Evolutionary conservation across 1,140 invertebrate genomes (phyloP).

Genomic region (Globodera rostochiensis): DNA sequence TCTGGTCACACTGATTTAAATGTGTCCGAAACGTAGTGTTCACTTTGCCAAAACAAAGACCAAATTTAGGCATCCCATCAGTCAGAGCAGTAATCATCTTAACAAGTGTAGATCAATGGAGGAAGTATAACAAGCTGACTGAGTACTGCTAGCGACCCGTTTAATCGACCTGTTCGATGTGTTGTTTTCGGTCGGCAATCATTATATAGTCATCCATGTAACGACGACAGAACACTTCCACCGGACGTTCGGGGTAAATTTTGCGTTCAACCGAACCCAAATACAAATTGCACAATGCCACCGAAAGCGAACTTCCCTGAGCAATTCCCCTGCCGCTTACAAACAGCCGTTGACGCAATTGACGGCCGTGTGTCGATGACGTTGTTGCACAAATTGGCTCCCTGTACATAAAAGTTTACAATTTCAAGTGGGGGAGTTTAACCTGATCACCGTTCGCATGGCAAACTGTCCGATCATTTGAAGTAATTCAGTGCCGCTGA

Average conservation of each 20-base stretch:
- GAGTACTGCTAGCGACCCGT: neutral
- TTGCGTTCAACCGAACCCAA: constrained; percentile 32
- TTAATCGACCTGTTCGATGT: constrained; percentile 21
- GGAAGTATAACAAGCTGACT: neutral
- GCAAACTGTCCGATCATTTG: constrained; percentile 31
- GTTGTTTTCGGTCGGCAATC: constrained; percentile 27
- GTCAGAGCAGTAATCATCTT: constrained; percentile 13
- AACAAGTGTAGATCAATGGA: neutral
- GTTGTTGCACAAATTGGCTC: constrained; percentile 25
- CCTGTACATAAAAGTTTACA: neutral
- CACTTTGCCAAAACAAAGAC: constrained; percentile 27
- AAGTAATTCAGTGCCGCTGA: constrained; percentile 32
- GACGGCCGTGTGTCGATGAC: neutral
- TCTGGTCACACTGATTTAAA: neutral
- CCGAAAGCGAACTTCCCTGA: constrained; percentile 28
- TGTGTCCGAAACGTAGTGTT: constrained; percentile 8
- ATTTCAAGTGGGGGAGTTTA: neutral
- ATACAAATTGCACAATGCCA: constrained; percentile 36
- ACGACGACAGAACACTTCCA: constrained; percentile 31
- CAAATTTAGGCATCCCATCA: neutral
- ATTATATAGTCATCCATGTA: constrained; percentile 42
- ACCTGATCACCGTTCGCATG: constrained; percentile 34
- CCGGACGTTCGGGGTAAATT: constrained; percentile 34
- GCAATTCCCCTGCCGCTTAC: constrained; percentile 27
- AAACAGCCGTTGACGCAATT: neutral